Percentiles rank a stretch among this genome's conserved stretches.
phyloP scores from a whole-genome alignment of 1,140 invertebrate genomes.

The Drosophila pseudoananassae region DNA sequence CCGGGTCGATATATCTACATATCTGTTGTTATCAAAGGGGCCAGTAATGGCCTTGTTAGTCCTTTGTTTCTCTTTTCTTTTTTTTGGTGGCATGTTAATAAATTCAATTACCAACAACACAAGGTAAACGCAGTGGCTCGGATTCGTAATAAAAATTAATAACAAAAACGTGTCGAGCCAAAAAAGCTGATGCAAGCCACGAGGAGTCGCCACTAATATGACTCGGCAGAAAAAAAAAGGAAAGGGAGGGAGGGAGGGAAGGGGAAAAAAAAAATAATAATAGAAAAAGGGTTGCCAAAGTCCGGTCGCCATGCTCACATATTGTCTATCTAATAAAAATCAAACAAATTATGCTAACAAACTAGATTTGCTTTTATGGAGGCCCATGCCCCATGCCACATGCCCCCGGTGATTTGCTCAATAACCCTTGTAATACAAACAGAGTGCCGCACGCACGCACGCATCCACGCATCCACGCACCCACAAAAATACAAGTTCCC shows the following conservation, averaged over 20 bases:
- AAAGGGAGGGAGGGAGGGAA: no score
- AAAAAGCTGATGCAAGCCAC: neutral
- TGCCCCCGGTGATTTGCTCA: constrained; percentile 76
- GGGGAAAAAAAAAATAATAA: constrained; percentile 19
- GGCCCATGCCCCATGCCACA: no score
- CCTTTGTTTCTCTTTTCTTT: constrained; percentile 4
- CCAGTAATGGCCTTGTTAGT: constrained; percentile 44
- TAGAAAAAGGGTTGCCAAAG: constrained; percentile 27
- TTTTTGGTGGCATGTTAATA: constrained; percentile 18
- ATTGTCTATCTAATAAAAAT: constrained; percentile 78
- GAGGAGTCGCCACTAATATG: constrained; percentile 62
- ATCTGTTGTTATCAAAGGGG: constrained; percentile 14
- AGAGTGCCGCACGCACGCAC: constrained; percentile 38
- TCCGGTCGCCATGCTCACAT: constrained; percentile 29
- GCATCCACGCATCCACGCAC: constrained; percentile 16
- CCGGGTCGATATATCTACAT: constrained; percentile 11
- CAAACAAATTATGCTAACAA: constrained; percentile 83
- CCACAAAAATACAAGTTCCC: constrained; percentile 8
- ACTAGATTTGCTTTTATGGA: constrained; percentile 65
- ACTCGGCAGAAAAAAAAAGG: constrained; percentile 59
- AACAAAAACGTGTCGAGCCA: constrained; percentile 75
- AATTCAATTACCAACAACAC: constrained; percentile 73
- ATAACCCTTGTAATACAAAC: constrained; percentile 83
- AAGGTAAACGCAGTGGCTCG: constrained; percentile 69
- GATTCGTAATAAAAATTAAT: constrained; percentile 81